These are phyloP conservation scores for Mixornis gularis DNA, from an alignment of 2,113 vertebrate species.

Conservation along the genomic window DNA sequence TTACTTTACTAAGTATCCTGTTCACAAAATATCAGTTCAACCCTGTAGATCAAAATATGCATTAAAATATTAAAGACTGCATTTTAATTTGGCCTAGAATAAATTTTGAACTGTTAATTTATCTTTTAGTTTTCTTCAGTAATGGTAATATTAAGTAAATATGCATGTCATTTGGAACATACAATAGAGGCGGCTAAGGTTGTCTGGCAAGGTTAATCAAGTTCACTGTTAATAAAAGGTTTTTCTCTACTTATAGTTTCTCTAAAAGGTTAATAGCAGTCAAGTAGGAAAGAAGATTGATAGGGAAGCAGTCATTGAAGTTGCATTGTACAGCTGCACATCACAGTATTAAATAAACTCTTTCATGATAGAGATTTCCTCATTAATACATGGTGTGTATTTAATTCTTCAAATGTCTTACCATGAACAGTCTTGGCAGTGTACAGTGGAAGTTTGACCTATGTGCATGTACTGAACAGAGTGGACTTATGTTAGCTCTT, in stretches of 20 bases:
- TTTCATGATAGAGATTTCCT: neutral
- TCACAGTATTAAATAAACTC: neutral
- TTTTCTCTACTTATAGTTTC: neutral
- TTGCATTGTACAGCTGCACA: neutral
- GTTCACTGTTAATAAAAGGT: neutral
- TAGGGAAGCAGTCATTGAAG: neutral
- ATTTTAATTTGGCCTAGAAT: neutral
- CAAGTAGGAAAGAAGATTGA: neutral
- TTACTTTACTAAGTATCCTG: neutral
- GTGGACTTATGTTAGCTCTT: neutral
- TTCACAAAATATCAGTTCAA: neutral
- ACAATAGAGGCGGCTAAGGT: neutral
- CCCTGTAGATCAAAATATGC: neutral
- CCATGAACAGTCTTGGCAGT: neutral
- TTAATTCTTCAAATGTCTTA: neutral
- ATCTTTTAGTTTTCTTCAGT: neutral
- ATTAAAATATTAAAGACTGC: neutral
- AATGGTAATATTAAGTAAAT: neutral
- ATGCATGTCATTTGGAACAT: neutral
- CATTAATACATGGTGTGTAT: neutral
- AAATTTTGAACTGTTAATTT: neutral
- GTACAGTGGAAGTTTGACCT: neutral
- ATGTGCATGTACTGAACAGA: neutral
- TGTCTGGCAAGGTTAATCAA: neutral
- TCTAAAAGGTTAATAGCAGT: neutral